Conservation (phyloP, 1,140 invertebrate species). For the Aricia agestis region DNA sequence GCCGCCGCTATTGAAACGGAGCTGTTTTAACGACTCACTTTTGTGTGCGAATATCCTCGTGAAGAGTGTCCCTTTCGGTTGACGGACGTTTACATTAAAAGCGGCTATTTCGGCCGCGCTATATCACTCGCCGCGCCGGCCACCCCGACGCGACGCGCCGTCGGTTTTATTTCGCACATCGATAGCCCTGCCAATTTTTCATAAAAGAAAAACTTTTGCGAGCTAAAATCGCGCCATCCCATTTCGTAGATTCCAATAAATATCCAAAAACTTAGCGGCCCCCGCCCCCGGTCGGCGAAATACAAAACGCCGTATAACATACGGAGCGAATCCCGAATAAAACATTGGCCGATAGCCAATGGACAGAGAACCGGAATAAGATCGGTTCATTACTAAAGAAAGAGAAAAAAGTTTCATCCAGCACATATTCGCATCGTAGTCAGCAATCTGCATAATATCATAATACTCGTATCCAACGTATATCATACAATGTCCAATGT, state of each 20-base stretch:
- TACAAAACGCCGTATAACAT: neutral
- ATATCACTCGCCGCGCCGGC: neutral
- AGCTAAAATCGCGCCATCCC: neutral
- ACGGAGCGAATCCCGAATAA: neutral
- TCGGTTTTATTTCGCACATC: neutral
- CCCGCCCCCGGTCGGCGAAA: neutral
- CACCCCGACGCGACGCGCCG: neutral
- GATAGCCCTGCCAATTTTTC: neutral
- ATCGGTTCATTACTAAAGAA: neutral
- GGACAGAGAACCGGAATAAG: neutral
- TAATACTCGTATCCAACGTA: too few relatives aligned
- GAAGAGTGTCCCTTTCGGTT: slow-evolving; percentile 34
- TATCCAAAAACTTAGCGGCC: neutral
- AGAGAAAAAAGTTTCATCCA: neutral
- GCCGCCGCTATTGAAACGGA: slow-evolving; percentile 41
- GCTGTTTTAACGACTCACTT: slow-evolving; percentile 46
- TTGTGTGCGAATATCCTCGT: slow-evolving; percentile 34
- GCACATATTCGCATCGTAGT: too few relatives aligned
- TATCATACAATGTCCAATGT: too few relatives aligned
- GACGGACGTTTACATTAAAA: slow-evolving; percentile 20
- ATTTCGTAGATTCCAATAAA: slow-evolving; percentile 1
- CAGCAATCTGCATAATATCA: too few relatives aligned
- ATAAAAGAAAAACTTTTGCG: neutral
- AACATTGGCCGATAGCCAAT: slow-evolving; percentile 10
- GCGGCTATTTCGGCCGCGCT: neutral